Conservation (phyloP, 2,888 invertebrate genomes). For the Liopterus haemorrhoidalis region DNA sequence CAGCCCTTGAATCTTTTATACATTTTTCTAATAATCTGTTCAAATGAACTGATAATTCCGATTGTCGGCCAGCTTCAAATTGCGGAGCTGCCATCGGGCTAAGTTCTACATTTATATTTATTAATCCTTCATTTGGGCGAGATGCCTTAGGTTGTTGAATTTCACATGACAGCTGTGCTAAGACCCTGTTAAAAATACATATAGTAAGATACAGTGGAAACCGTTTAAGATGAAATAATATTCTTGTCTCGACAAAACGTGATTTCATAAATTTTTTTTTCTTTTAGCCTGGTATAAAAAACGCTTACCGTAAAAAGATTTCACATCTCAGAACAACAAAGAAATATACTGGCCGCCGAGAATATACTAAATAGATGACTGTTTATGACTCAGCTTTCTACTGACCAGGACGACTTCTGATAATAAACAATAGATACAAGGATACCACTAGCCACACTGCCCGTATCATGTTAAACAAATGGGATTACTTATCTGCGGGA, state of each 20-base stretch:
- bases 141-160: slow-evolving; percentile 77
- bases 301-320: no score
- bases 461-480: no score
- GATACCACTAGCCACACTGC: no score
- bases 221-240: slow-evolving; percentile 18
- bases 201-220: no score
- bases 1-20: slow-evolving; percentile 82
- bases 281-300: neutral
- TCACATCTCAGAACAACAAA: no score
- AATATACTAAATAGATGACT: no score
- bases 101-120: slow-evolving; percentile 81
- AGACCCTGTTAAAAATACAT: slow-evolving; percentile 52
- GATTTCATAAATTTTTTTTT: slow-evolving; percentile 6
- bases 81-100: slow-evolving; percentile 80
- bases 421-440: no score
- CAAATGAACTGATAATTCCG: slow-evolving; percentile 65
- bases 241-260: slow-evolving; percentile 1
- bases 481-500: no score
- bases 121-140: slow-evolving; percentile 81
- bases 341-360: no score
- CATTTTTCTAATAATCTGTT: slow-evolving; percentile 82
- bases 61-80: slow-evolving; percentile 71
- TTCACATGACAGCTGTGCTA: slow-evolving; percentile 85
- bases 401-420: no score
- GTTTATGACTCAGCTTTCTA: no score